These are phyloP conservation scores for Harpalus rubripes DNA, from an alignment of 2,888 invertebrate species.

Conservation along the genomic window DNA sequence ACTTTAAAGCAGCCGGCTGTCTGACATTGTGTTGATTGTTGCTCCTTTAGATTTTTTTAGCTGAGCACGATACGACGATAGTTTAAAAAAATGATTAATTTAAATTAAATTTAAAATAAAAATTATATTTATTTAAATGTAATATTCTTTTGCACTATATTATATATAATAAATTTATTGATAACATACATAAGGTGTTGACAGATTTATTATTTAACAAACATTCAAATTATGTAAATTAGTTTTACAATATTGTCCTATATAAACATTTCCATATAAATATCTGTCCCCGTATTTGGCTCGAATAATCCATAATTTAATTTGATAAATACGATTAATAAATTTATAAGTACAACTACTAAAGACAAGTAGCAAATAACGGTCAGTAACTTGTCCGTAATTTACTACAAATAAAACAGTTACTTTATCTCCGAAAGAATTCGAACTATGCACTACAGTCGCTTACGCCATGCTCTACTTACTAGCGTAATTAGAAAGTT, in stretches of 20 bases:
- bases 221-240: neutral
- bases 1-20: no score
- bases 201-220: slow-evolving; percentile 7
- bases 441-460: neutral
- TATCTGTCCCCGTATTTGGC: neutral
- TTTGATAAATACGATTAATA: slow-evolving; percentile 4
- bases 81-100: no score
- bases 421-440: neutral
- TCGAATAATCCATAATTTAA: neutral
- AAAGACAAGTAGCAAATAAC: neutral
- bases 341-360: neutral
- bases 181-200: neutral
- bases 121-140: no score
- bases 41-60: no score
- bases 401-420: neutral
- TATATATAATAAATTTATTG: neutral
- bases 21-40: no score
- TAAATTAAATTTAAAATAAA: no score
- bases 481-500: slow-evolving; percentile 14
- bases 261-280: neutral
- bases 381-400: neutral
- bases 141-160: neutral
- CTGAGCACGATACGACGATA: no score
- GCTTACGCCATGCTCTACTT: neutral
- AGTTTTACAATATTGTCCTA: neutral